phyloP scores from a whole-genome alignment of 2,888 invertebrate species.

The Epirrita christyi region DNA sequence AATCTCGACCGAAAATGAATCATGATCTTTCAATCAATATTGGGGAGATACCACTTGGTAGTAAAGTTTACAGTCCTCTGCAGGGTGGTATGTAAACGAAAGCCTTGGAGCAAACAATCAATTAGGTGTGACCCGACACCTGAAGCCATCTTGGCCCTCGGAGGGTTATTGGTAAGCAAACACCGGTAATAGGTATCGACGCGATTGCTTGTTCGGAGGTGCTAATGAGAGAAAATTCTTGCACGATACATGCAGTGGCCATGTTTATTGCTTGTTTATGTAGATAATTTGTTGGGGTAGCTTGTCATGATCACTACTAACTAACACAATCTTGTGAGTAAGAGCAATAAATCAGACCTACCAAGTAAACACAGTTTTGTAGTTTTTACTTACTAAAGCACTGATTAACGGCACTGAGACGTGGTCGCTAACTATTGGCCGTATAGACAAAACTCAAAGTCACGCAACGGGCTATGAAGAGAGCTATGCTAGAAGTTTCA shows the following conservation, averaged over 20 bases:
- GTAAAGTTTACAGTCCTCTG: constrained; percentile 18
- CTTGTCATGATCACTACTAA: constrained; percentile 15
- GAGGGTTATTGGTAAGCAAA: constrained; percentile 29
- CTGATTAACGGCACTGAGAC: no score
- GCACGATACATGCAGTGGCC: constrained; percentile 17
- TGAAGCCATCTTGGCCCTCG: constrained; percentile 6
- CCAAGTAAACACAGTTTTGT: no score
- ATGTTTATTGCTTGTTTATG: constrained; percentile 19
- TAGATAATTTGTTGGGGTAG: constrained; percentile 17
- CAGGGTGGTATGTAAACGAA: constrained; percentile 23
- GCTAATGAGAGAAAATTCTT: constrained; percentile 35
- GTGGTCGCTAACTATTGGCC: no score
- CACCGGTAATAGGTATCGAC: constrained; percentile 26
- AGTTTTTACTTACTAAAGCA: no score
- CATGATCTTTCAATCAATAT: neutral
- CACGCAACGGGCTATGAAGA: no score
- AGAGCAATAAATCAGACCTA: neutral
- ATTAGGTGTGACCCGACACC: constrained; percentile 29
- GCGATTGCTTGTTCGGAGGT: constrained; percentile 19
- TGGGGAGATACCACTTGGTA: neutral
- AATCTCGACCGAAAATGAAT: constrained; percentile 3
- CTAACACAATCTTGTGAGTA: constrained; percentile 2
- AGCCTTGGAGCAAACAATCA: constrained; percentile 30
- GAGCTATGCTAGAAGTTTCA: no score
- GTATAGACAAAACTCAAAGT: no score